These are phyloP conservation scores for Tragelaphus oryx DNA, from an alignment of 2,797 vertebrate genomes.

Conservation along the genomic window DNA sequence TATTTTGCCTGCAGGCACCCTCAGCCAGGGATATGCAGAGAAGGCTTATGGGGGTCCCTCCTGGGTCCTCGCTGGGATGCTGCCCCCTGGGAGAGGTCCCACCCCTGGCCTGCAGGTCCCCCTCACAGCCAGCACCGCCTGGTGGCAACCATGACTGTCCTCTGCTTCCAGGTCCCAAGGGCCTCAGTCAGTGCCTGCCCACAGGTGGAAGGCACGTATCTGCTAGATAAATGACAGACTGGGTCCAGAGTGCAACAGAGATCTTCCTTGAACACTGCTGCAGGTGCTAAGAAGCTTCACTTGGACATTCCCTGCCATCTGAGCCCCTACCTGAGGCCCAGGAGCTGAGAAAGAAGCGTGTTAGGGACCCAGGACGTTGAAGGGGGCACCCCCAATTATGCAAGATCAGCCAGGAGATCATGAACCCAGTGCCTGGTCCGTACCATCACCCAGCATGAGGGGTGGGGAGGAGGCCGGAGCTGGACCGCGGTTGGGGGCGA, in stretches of 20 bases:
- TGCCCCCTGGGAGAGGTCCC: not conserved
- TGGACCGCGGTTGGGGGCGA: fast-evolving
- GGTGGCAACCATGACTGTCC: not conserved
- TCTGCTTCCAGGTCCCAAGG: not conserved
- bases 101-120: not conserved
- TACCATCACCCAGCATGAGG: not conserved
- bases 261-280: not conserved
- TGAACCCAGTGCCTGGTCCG: not conserved
- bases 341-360: not conserved
- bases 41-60: not conserved
- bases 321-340: not conserved
- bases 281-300: not conserved
- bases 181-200: not conserved
- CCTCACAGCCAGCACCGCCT: not conserved
- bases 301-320: not conserved
- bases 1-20: not conserved
- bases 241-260: not conserved
- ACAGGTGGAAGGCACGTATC: fast-evolving
- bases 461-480: not conserved
- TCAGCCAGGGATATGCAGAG: not conserved
- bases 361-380: fast-evolving
- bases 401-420: not conserved
- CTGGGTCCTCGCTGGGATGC: not conserved
- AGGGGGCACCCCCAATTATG: not conserved
- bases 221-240: not conserved